Conservation (phyloP, 2,888 invertebrate genomes). For the Galerucella calmariensis region DNA sequence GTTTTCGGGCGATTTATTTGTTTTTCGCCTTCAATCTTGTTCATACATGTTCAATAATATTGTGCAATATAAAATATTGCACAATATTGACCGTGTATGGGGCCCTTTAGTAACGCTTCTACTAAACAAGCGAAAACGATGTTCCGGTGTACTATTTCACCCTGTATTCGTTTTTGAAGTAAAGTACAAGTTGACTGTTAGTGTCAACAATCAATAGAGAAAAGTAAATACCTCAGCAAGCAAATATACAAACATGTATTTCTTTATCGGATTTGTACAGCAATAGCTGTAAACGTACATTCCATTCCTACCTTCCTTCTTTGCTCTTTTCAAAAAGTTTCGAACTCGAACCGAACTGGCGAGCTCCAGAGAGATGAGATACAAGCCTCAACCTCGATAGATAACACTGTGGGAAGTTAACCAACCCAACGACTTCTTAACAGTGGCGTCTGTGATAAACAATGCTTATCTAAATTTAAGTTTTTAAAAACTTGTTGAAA, state of each 20-base stretch:
- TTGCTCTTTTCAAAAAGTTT: slow-evolving; percentile 11
- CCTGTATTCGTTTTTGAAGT: not conserved
- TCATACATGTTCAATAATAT: too few relatives aligned
- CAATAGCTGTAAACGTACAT: slow-evolving; percentile 27
- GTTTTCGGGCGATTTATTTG: too few relatives aligned
- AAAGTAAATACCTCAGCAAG: slow-evolving; percentile 35
- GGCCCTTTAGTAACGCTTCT: not conserved
- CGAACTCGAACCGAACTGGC: not conserved
- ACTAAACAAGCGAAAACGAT: slow-evolving; percentile 17
- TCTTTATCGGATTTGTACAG: slow-evolving; percentile 30
- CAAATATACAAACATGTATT: slow-evolving; percentile 43
- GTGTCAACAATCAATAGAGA: slow-evolving; percentile 32
- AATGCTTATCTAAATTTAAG: too few relatives aligned
- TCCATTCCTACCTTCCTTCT: slow-evolving; percentile 19
- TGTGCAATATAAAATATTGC: too few relatives aligned
- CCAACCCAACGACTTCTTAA: not conserved
- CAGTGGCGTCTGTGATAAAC: not conserved
- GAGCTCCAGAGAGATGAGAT: slow-evolving; percentile 4
- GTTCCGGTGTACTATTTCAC: not conserved
- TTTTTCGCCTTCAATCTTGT: too few relatives aligned
- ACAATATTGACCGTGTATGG: too few relatives aligned
- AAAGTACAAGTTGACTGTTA: slow-evolving; percentile 21
- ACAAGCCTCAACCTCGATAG: not conserved
- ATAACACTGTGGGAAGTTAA: slow-evolving; percentile 7
- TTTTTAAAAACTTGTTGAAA: too few relatives aligned